Evolutionary conservation across 2,113 vertebrate species (phyloP).

Genomic region (Ailurus styani): DNA sequence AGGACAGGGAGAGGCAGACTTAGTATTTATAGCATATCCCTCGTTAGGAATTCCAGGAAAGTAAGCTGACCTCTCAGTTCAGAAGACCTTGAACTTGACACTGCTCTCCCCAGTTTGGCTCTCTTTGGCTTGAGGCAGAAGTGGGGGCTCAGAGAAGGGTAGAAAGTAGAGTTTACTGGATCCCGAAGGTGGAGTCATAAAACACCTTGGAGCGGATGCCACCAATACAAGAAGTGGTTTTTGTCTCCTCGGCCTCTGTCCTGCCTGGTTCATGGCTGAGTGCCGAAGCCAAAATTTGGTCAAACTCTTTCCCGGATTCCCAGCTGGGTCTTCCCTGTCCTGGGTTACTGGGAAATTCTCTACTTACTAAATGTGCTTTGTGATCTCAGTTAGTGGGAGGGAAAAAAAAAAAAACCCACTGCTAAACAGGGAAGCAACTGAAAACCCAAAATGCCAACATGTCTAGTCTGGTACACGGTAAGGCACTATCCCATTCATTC

Average conservation of each 20-base stretch:
- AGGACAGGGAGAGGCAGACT: not conserved
- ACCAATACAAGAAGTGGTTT: not conserved
- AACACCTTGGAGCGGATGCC: not conserved
- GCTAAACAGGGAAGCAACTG: constrained; percentile 41
- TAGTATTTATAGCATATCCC: not conserved
- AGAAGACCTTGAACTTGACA: not conserved
- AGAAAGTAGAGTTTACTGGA: not conserved
- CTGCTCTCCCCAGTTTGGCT: not conserved
- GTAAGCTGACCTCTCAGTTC: not conserved
- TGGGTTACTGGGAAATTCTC: not conserved
- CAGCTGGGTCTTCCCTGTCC: constrained; percentile 12
- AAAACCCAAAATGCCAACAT: constrained; percentile 37
- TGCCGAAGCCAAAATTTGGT: constrained; percentile 37
- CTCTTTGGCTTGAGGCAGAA: not conserved
- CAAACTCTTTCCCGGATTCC: constrained; percentile 44
- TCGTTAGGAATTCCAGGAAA: constrained; percentile 17
- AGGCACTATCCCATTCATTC: not conserved
- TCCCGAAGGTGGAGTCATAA: not conserved
- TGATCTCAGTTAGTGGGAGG: constrained; percentile 31
- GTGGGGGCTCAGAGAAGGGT: not conserved
- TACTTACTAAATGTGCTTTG: constrained; percentile 32
- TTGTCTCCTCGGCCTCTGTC: not conserved
- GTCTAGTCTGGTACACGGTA: not conserved
- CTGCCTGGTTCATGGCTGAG: constrained; percentile 14
- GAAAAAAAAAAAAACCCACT: not conserved